Evolutionary conservation across 2,113 vertebrate genomes (phyloP).

Genomic region (Laterallus jamaicensis): DNA sequence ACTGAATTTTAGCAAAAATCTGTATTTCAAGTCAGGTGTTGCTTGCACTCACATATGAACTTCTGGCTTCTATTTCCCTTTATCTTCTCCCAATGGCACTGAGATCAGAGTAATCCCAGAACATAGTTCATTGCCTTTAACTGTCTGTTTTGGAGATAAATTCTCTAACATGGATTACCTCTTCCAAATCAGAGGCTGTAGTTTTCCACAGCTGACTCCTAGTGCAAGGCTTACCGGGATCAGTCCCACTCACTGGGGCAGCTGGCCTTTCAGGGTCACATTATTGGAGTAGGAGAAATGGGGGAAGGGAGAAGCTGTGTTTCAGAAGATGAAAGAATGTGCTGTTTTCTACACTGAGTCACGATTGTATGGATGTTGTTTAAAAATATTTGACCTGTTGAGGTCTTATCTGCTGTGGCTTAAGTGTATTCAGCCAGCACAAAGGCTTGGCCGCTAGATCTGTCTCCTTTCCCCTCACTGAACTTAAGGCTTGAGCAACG

Average conservation of each 20-base stretch:
- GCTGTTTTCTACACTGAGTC: not conserved
- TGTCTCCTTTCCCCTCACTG: not conserved
- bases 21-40: not conserved
- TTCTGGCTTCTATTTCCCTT: not conserved
- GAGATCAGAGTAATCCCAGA: not conserved
- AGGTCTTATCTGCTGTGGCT: conserved; percentile 1
- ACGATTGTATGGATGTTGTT: not conserved
- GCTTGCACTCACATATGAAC: not conserved
- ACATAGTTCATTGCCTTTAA: not conserved
- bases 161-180: not conserved
- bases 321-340: not conserved
- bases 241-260: not conserved
- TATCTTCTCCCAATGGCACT: not conserved
- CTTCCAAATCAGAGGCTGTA: not conserved
- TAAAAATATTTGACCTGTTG: conserved; percentile 32
- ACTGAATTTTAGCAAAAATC: not conserved
- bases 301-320: not conserved
- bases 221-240: not conserved
- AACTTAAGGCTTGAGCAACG: not conserved
- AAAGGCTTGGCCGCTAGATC: not conserved
- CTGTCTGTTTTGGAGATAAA: not conserved
- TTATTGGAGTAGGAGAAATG: not conserved
- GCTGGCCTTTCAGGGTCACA: not conserved
- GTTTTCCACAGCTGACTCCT: not conserved
- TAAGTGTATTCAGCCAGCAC: conserved; percentile 4